Conservation (phyloP, 2,888 invertebrate genomes). For the Euproctis similis region DNA sequence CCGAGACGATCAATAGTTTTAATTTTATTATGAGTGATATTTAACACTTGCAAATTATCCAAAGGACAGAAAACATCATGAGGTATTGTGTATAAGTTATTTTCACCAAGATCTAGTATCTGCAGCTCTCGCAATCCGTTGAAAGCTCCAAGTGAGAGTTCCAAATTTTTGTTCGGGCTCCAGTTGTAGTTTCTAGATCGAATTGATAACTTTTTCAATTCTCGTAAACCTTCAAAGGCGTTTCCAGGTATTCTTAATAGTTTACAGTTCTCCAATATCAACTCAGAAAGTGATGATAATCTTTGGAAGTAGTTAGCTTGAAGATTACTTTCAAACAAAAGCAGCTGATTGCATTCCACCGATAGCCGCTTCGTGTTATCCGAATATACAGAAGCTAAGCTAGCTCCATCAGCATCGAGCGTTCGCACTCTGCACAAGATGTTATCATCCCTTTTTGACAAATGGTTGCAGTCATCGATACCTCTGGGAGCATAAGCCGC, state of each 20-base stretch:
- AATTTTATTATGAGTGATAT: conserved; percentile 88
- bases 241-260: conserved; percentile 84
- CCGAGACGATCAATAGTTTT: conserved; percentile 85
- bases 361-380: conserved; percentile 84
- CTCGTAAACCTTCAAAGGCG: conserved; percentile 87
- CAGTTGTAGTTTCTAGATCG: conserved; percentile 88
- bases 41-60: conserved; percentile 85
- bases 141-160: conserved; percentile 82
- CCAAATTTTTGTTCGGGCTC: conserved; percentile 83
- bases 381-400: conserved; percentile 74
- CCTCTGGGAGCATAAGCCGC: conserved; percentile 59
- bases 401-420: conserved; percentile 81
- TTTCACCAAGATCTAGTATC: conserved; percentile 84
- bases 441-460: conserved; percentile 64
- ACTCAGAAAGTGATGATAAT: conserved; percentile 83
- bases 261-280: conserved; percentile 87
- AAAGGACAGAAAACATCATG: conserved; percentile 87
- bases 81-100: conserved; percentile 86
- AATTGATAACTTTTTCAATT: conserved; percentile 86
- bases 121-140: conserved; percentile 86
- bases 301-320: conserved; percentile 83
- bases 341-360: conserved; percentile 85
- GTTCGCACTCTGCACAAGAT: conserved; percentile 82
- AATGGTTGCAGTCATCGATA: conserved; percentile 56
- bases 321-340: conserved; percentile 86